Percentiles rank a stretch among this genome's conserved stretches.
phyloP scores from a whole-genome alignment of 2,888 invertebrate genomes.

The Thymelicus lineola region DNA sequence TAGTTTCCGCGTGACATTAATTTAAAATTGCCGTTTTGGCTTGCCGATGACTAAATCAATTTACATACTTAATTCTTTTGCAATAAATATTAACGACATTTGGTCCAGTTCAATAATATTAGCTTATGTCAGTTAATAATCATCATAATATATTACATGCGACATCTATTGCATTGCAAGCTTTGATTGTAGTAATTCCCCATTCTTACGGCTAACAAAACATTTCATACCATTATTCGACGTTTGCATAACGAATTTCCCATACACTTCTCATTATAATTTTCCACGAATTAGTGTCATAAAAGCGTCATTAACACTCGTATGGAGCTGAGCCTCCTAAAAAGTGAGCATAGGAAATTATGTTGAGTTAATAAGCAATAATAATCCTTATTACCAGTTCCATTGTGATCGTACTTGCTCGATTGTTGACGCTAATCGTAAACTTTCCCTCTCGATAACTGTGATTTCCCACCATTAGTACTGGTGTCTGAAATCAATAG shows the following conservation, averaged over 20 bases:
- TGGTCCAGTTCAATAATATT: too few species aligned
- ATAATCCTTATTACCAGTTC: background rate
- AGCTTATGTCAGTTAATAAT: too few species aligned
- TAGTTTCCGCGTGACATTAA: too few species aligned
- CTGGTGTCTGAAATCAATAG: slow-evolving; percentile 23
- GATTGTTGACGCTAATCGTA: background rate
- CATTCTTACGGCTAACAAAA: slow-evolving; percentile 14
- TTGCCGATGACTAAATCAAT: too few species aligned
- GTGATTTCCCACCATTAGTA: slow-evolving; percentile 27
- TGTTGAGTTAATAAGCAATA: slow-evolving; percentile 4
- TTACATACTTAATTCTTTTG: too few species aligned
- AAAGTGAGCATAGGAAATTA: slow-evolving; percentile 26
- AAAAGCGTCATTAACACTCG: slow-evolving; percentile 16
- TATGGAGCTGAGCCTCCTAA: background rate
- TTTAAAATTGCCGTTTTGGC: too few species aligned
- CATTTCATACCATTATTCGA: slow-evolving; percentile 3
- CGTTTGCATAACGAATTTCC: slow-evolving; percentile 36
- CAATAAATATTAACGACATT: too few species aligned
- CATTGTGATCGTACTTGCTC: background rate
- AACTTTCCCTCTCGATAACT: slow-evolving; percentile 15
- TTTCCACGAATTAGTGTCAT: slow-evolving; percentile 30
- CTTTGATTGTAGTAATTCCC: background rate
- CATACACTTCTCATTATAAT: slow-evolving; percentile 20
- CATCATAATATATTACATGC: background rate
- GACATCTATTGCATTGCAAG: background rate